Base-by-base conservation (phyloP, 2,113 vertebrate species). In the Mola mola region DNA sequence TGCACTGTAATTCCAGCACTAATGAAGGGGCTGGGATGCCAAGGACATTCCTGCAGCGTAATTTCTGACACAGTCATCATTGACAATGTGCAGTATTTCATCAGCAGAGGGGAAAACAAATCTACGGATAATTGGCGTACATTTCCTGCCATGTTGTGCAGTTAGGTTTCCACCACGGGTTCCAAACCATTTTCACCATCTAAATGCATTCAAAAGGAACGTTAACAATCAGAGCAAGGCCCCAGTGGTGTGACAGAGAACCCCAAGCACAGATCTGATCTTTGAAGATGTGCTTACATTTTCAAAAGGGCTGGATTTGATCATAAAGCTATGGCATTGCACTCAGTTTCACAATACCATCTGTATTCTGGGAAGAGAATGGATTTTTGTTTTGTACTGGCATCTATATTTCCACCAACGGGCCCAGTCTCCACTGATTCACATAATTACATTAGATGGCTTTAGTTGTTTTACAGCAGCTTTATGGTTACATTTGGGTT, bases 181-280 rank as follows among this genome's bases (percentile, higher is more conserved):
- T 89, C 81, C 85, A 83, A 84, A 44, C 53, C 64, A 59, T 75
- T 76, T 66, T 75, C 22, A 60, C 40, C 51, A 50, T 79, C 37
- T 60, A 81, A 80, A 74, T 86, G 61, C 65, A 68, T 78, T 78
- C 40, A 42, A 66, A 66, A 43, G 64, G 66, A 74, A 79, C 82
- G 66, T 58, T 65, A 78, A 58, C 57, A 75, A 77, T 48, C 58
- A 59, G 40, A 1, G 37, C 11, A 44, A 36, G 40, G 47, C 26
- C 48, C 42, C 69, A 51, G 66, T 24, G 74, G 77, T 43, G 46
- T 60, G 50, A 46, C 9, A 75, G 19, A 16, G 1, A 58, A 82
- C 79, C 79, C 59, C 66, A 72, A 67, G 69, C n/a, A 42, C 33
- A n/a, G 5, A 12, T 24, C 22, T 66, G 50, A 63, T 57, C 59